phyloP scores from a whole-genome alignment of 2,797 vertebrate species.

The Synanceia verrucosa region DNA sequence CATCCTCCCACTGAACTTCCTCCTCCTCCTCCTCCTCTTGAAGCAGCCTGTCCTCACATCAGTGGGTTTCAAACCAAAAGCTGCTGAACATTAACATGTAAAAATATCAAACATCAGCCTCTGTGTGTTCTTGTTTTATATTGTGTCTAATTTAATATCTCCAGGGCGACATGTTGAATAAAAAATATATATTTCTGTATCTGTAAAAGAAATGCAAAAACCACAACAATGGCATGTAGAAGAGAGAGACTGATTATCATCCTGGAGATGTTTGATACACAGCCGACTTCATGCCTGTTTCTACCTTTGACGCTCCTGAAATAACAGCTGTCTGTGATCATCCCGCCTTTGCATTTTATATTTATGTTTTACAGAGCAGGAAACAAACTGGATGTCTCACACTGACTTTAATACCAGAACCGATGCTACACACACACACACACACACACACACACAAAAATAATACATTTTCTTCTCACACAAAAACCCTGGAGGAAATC shows the following conservation, averaged over 20 bases:
- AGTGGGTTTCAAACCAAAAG: conserved; percentile 14
- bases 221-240: neutral
- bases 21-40: conserved; percentile 39
- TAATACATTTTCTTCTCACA: neutral
- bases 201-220: neutral
- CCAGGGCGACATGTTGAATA: fast-evolving
- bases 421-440: conserved; percentile 13
- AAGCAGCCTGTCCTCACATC: conserved; percentile 12
- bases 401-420: conserved; percentile 55
- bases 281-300: no score
- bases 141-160: neutral
- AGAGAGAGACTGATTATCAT: neutral
- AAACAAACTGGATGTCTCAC: conserved; percentile 35
- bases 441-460: neutral
- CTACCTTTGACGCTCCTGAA: conserved; percentile 53
- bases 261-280: no score
- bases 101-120: no score
- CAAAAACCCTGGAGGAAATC: conserved; percentile 25
- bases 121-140: neutral
- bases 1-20: conserved; percentile 39
- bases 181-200: neutral
- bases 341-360: no score
- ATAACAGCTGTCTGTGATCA: conserved; percentile 74
- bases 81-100: no score
- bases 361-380: conserved; percentile 15